A percentile compares a stretch with the other conserved stretches of the same genome.
Evolutionary conservation across 2,888 invertebrate genomes (phyloP).

Genomic region (Megastigmus dorsalis): DNA sequence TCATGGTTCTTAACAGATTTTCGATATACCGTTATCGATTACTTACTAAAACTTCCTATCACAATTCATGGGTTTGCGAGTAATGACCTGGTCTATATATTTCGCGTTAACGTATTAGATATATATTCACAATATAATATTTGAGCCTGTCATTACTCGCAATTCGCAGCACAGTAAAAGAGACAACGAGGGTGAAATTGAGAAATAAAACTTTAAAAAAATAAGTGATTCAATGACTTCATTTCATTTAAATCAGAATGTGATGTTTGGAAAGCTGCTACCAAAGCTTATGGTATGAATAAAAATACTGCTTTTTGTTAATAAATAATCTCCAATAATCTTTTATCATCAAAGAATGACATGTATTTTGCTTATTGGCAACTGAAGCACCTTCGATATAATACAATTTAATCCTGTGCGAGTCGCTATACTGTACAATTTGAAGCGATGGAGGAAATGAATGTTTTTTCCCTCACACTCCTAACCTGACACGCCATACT

Average conservation of each 20-base stretch:
- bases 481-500: conserved; percentile 38
- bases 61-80: conserved; percentile 51
- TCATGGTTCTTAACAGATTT: conserved; percentile 41
- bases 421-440: conserved; percentile 49
- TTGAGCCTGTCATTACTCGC: conserved; percentile 47
- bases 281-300: conserved; percentile 47
- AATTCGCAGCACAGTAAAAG: conserved; percentile 50
- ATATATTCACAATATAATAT: conserved; percentile 50
- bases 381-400: conserved; percentile 54
- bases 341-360: conserved; percentile 45
- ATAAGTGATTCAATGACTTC: conserved; percentile 31
- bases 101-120: conserved; percentile 29
- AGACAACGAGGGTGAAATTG: conserved; percentile 21
- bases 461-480: conserved; percentile 26
- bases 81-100: conserved; percentile 42
- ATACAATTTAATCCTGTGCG: conserved; percentile 52
- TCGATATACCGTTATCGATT: conserved; percentile 39
- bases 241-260: conserved; percentile 32
- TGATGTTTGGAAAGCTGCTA: conserved; percentile 38
- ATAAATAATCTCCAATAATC: conserved; percentile 50
- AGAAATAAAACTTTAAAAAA: conserved; percentile 40
- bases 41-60: conserved; percentile 50
- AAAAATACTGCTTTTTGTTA: conserved; percentile 49
- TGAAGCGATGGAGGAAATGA: conserved; percentile 40
- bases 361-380: conserved; percentile 48